Evolutionary conservation across 2,113 vertebrate species (phyloP).

Genomic region (Tenebrosternarchus preto): DNA sequence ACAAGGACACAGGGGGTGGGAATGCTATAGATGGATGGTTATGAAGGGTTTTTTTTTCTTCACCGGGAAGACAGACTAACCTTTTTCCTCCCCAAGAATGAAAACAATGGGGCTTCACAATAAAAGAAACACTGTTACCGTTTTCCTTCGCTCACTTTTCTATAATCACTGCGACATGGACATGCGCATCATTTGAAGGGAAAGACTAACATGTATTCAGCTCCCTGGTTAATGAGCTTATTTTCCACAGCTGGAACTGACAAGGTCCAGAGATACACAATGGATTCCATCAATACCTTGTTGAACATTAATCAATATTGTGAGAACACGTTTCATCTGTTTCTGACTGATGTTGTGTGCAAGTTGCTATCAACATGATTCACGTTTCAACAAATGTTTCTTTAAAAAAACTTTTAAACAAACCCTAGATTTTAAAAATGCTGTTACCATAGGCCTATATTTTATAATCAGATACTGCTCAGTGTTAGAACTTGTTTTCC

Average conservation of each 20-base stretch:
- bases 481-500: background rate
- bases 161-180: background rate
- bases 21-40: slow-evolving; percentile 10
- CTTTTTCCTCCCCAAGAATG: slow-evolving; percentile 38
- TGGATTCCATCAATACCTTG: too few relatives aligned
- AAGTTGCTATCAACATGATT: background rate
- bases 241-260: background rate
- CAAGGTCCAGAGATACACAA: too few relatives aligned
- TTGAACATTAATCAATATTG: too few relatives aligned
- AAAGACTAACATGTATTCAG: background rate
- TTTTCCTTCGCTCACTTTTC: background rate
- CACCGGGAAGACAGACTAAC: background rate
- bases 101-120: slow-evolving; percentile 16
- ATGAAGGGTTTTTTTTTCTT: slow-evolving; percentile 13
- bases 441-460: background rate
- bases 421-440: background rate
- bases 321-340: too few relatives aligned
- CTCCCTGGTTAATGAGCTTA: background rate
- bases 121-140: slow-evolving; percentile 8
- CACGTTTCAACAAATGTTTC: background rate
- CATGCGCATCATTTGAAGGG: background rate
- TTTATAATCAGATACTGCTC: background rate
- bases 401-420: background rate
- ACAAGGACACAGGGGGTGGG: slow-evolving; percentile 3
- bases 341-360: background rate